Percentiles rank a stretch among this genome's conserved stretches.
These are phyloP conservation scores for Mus caroli DNA, from an alignment of 2,797 vertebrate species.

Conservation along the genomic window DNA sequence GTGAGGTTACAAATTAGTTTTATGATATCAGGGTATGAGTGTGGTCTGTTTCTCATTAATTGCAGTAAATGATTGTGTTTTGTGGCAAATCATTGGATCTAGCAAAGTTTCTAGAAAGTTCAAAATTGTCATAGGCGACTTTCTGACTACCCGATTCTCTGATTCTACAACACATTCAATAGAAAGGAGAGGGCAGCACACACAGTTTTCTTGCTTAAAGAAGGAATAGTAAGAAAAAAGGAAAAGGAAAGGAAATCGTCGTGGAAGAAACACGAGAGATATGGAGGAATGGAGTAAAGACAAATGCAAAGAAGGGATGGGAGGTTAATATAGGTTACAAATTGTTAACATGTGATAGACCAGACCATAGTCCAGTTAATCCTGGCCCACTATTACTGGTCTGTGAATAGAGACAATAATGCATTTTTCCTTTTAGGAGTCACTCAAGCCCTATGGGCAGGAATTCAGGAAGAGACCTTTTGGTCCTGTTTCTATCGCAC, in stretches of 20 bases:
- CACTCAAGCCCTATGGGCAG: neutral
- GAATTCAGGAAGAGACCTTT: neutral
- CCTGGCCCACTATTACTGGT: neutral
- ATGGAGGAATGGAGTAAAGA: neutral
- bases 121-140: neutral
- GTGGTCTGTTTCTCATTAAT: neutral
- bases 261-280: neutral
- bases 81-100: neutral
- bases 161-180: neutral
- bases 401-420: neutral
- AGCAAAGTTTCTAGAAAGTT: conserved; percentile 18
- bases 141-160: neutral
- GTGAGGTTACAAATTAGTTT: conserved; percentile 12
- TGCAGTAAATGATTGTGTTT: neutral
- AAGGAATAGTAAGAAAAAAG: neutral
- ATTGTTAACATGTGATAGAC: neutral
- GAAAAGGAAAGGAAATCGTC: neutral
- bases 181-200: neutral
- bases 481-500: neutral
- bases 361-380: neutral
- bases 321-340: neutral
- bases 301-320: neutral
- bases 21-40: neutral
- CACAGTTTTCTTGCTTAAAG: neutral
- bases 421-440: neutral